Conservation (phyloP, 2,113 vertebrate genomes). For the Myotis yumanensis region DNA sequence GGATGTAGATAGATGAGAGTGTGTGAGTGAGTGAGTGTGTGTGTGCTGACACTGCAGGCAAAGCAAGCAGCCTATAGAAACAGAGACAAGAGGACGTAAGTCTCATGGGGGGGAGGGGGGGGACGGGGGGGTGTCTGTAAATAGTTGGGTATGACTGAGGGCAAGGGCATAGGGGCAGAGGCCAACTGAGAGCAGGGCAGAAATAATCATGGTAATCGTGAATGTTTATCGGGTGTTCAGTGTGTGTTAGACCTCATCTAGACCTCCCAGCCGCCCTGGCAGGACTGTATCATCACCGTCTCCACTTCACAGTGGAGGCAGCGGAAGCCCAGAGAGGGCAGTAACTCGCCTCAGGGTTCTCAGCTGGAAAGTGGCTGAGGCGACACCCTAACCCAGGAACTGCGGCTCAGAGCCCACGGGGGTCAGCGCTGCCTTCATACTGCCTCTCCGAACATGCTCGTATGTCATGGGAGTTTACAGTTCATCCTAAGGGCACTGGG, state of each 20-base stretch:
- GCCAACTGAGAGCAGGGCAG: neutral
- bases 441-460: neutral
- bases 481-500: neutral
- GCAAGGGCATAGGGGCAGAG: neutral
- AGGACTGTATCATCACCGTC: neutral
- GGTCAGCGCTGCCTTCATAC: accelerated
- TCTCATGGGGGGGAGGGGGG: neutral
- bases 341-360: neutral
- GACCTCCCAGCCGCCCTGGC: neutral
- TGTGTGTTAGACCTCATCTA: neutral
- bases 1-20: neutral
- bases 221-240: neutral
- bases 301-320: neutral
- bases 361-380: neutral
- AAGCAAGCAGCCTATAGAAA: neutral
- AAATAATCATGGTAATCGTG: neutral
- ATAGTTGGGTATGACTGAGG: neutral
- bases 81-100: neutral
- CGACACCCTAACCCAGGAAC: neutral
- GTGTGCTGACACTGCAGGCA: neutral
- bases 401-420: neutral
- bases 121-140: neutral
- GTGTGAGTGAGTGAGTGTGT: accelerated
- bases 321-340: neutral
- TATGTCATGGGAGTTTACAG: accelerated